phyloP scores from a whole-genome alignment of 1,140 invertebrate genomes.

The Tigriopus japonicus region DNA sequence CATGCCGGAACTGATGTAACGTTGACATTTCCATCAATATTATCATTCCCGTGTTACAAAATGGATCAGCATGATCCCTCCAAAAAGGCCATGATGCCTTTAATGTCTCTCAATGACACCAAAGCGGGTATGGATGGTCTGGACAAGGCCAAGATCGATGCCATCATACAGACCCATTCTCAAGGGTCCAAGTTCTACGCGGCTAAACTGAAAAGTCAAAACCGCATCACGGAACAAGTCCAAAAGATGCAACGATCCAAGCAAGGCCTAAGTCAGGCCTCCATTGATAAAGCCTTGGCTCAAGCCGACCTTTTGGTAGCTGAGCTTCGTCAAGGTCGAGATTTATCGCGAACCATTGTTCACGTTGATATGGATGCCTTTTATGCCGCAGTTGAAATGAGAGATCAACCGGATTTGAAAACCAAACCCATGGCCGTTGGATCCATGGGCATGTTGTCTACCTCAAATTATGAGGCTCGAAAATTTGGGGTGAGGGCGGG shows the following conservation, averaged over 20 bases:
- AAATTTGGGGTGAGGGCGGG: conserved; percentile 43
- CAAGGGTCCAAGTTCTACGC: conserved; percentile 37
- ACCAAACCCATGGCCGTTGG: conserved; percentile 45
- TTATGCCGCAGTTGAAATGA: conserved; percentile 45
- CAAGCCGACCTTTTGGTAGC: conserved; percentile 4
- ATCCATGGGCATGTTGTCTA: conserved; percentile 37
- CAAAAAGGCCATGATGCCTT: background rate
- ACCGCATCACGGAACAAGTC: background rate
- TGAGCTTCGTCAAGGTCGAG: conserved; percentile 15
- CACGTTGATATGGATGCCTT: conserved; percentile 49
- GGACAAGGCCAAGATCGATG: conserved; percentile 36
- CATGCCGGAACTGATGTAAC: no score
- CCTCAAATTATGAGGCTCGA: conserved; percentile 43
- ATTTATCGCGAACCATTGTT: conserved; percentile 34
- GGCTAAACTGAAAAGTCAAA: conserved; percentile 27
- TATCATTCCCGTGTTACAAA: no score
- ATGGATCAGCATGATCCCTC: background rate
- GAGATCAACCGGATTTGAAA: conserved; percentile 34
- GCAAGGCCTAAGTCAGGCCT: background rate
- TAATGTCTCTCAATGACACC: conserved; percentile 22
- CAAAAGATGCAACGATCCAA: background rate
- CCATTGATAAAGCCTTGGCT: background rate
- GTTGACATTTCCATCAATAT: no score
- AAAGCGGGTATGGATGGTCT: conserved; percentile 39
- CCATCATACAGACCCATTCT: conserved; percentile 35